A percentile compares a stretch with the other conserved stretches of the same genome.
These are phyloP conservation scores for Hormaphis cornu DNA, from an alignment of 1,140 invertebrate genomes.

Conservation along the genomic window DNA sequence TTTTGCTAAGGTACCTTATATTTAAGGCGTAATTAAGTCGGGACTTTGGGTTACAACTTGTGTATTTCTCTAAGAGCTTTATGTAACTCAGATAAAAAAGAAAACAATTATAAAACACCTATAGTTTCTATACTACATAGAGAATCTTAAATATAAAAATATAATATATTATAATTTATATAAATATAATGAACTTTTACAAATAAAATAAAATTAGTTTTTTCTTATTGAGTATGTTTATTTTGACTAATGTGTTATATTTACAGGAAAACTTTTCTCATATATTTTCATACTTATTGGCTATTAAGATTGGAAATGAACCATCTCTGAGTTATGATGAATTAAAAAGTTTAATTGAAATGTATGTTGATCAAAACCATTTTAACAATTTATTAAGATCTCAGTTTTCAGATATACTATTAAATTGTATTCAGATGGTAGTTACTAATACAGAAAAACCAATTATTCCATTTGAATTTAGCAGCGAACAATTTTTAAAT, in stretches of 20 bases:
- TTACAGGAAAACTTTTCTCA: conserved; percentile 18
- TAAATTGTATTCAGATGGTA: conserved; percentile 18
- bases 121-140: no score
- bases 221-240: neutral
- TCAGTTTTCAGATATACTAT: neutral
- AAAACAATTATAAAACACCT: no score
- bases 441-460: neutral
- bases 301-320: neutral
- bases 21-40: no score
- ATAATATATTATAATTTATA: no score
- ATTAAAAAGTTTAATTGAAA: neutral
- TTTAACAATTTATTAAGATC: neutral
- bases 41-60: no score
- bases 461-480: conserved; percentile 5
- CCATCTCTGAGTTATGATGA: neutral
- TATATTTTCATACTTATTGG: neutral
- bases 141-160: no score
- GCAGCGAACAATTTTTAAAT: neutral
- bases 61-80: no score
- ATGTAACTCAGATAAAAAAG: no score
- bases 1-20: no score
- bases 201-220: no score
- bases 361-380: neutral
- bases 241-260: neutral
- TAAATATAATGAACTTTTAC: no score